phyloP scores from a whole-genome alignment of 2,888 invertebrate genomes.

The Latheticus oryzae region DNA sequence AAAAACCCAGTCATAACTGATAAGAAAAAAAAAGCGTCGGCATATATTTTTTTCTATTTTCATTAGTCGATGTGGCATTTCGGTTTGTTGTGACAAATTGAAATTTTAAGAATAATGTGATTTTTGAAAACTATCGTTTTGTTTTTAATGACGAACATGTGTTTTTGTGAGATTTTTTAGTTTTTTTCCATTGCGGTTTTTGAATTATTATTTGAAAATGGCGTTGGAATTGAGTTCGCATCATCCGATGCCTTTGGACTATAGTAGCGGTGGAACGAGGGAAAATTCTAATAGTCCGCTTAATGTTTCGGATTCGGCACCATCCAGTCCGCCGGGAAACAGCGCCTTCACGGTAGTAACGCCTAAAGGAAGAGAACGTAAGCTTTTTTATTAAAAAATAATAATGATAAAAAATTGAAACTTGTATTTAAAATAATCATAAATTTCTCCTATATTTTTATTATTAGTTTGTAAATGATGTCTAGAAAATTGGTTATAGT shows the following conservation, averaged over 20 bases:
- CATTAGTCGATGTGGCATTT: conserved; percentile 13
- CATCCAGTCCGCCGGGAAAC: conserved; percentile 61
- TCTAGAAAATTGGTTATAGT: no score
- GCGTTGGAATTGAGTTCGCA: conserved; percentile 72
- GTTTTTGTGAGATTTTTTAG: conserved; percentile 35
- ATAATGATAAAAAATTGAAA: neutral
- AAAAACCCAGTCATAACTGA: no score
- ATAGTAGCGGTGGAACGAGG: conserved; percentile 66
- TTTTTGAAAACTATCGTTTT: conserved; percentile 4
- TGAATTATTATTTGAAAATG: conserved; percentile 51
- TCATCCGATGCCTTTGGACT: conserved; percentile 75
- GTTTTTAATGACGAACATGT: conserved; percentile 10
- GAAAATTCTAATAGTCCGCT: conserved; percentile 60
- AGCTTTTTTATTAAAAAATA: conserved; percentile 22
- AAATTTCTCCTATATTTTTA: no score
- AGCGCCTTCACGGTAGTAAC: conserved; percentile 78
- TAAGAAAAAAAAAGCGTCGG: conserved; percentile 23
- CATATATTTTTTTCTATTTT: conserved; percentile 6
- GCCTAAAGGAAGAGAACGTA: conserved; percentile 69
- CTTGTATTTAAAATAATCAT: no score
- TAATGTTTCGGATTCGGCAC: conserved; percentile 58
- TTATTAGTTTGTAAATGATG: no score
- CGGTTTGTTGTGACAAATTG: conserved; percentile 3
- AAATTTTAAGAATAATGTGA: conserved; percentile 8
- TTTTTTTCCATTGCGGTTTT: no score